Percentiles rank a stretch among this genome's conserved stretches.
Evolutionary conservation across 2,797 vertebrate genomes (phyloP).

Genomic region (Saxicola maurus): DNA sequence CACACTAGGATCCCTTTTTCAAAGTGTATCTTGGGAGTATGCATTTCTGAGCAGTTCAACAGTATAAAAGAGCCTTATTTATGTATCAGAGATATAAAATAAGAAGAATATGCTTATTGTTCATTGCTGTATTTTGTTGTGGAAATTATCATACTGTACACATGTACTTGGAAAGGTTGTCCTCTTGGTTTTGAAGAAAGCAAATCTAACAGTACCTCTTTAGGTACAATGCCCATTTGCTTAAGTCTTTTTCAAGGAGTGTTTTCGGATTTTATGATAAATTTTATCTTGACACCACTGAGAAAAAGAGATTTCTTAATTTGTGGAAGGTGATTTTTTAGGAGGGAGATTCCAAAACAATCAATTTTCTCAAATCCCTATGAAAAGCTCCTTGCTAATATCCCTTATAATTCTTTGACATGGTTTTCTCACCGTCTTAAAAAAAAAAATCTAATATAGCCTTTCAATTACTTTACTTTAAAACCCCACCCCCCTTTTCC

Average conservation of each 20-base stretch:
- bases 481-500: slow-evolving; percentile 20
- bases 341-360: slow-evolving; percentile 47
- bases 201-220: background rate
- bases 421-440: background rate
- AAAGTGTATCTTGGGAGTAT: slow-evolving; percentile 44
- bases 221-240: background rate
- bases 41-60: background rate
- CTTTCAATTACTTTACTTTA: background rate
- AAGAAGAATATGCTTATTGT: background rate
- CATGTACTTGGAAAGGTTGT: background rate
- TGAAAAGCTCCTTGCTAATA: background rate
- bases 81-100: background rate
- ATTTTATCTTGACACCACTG: slow-evolving; percentile 26
- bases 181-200: background rate
- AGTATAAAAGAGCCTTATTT: background rate
- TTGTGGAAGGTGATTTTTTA: slow-evolving; percentile 18
- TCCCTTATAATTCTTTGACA: background rate
- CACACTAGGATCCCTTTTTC: slow-evolving; percentile 63
- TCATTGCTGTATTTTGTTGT: background rate
- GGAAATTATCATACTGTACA: background rate
- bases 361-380: background rate
- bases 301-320: slow-evolving; percentile 53
- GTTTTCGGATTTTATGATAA: background rate
- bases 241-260: background rate
- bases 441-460: background rate